phyloP scores from a whole-genome alignment of 2,113 vertebrate genomes.

The Oenanthe oenanthe region DNA sequence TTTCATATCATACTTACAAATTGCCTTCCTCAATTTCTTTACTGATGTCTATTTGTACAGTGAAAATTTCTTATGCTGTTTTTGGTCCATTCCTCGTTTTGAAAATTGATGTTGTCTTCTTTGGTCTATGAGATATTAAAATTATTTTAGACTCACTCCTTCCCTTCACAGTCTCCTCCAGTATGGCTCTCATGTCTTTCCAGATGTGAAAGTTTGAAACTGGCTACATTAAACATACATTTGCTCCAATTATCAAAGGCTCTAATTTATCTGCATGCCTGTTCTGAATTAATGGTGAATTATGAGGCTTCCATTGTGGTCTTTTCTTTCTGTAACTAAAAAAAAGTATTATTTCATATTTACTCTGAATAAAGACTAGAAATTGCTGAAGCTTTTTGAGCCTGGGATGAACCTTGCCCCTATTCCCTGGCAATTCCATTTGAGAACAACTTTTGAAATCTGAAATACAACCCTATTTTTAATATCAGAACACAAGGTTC shows the following conservation, averaged over 20 bases:
- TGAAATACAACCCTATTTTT: neutral
- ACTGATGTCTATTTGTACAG: neutral
- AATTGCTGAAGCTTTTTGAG: neutral
- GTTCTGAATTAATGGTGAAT: neutral
- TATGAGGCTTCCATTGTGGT: neutral
- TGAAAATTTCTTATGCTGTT: neutral
- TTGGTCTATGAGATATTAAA: neutral
- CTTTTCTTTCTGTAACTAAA: neutral
- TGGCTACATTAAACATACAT: neutral
- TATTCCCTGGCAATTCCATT: neutral
- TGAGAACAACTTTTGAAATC: neutral
- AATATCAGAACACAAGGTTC: neutral
- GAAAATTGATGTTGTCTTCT: neutral
- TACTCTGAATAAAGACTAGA: neutral
- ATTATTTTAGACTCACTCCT: neutral
- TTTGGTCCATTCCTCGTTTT: neutral
- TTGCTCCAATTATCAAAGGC: neutral
- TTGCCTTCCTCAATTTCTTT: neutral
- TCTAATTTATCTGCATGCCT: neutral
- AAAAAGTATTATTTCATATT: neutral
- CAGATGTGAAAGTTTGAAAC: neutral
- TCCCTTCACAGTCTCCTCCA: neutral
- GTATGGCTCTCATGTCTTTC: neutral
- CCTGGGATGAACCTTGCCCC: neutral
- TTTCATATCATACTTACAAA: neutral